A percentile compares a stretch with the other conserved stretches of the same genome.
These are phyloP conservation scores for Squalus acanthias DNA, from an alignment of 2,797 vertebrate genomes.

Conservation along the genomic window DNA sequence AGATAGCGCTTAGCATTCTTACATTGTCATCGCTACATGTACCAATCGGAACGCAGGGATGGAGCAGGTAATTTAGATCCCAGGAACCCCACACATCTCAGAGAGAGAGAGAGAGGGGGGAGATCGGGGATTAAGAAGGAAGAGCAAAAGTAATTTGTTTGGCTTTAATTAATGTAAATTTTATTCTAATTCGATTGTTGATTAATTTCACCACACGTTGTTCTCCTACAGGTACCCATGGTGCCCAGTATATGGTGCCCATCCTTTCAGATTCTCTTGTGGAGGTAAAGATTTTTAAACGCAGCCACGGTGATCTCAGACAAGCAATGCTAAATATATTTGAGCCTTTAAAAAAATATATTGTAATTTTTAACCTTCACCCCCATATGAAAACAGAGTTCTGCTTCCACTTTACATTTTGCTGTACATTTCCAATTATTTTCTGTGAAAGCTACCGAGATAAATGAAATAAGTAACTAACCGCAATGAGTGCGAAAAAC, in stretches of 20 bases:
- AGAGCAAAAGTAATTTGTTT: not conserved
- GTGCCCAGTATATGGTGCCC: not conserved
- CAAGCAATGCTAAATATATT: not conserved
- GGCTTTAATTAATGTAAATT: not conserved
- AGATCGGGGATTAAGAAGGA: not conserved
- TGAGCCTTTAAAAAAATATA: not conserved
- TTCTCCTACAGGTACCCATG: no score
- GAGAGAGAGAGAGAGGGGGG: not conserved
- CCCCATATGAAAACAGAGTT: not conserved
- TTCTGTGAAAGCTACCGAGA: not conserved
- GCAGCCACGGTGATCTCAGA: not conserved
- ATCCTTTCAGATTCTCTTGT: not conserved
- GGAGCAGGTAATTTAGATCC: not conserved
- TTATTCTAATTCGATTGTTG: not conserved
- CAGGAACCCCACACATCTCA: not conserved
- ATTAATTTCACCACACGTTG: not conserved
- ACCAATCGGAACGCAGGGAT: not conserved
- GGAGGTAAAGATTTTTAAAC: not conserved
- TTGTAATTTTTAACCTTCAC: not conserved
- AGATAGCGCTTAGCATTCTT: not conserved
- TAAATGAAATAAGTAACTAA: not conserved
- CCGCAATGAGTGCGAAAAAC: not conserved
- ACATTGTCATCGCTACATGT: not conserved
- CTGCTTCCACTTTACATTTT: not conserved
- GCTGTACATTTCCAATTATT: not conserved